Conservation (phyloP, 2,888 invertebrate species). For the Thecocarcelia acutangulata region DNA sequence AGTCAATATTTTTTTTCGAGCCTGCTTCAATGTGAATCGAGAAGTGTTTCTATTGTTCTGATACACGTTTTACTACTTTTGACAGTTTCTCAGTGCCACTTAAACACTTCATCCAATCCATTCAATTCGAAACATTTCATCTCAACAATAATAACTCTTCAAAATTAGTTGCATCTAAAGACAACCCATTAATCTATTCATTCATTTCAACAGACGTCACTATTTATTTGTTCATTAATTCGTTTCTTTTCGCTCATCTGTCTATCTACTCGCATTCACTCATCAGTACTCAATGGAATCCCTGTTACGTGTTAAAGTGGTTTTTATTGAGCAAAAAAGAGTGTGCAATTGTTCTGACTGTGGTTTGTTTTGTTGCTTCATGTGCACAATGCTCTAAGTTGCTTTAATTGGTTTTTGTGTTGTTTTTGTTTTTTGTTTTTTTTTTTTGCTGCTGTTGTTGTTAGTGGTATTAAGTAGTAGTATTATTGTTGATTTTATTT, state of each 20-base stretch:
- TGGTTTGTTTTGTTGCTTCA: constrained; percentile 33
- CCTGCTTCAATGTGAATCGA: too few species aligned
- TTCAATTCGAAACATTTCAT: constrained; percentile 31
- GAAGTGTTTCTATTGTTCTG: constrained; percentile 53
- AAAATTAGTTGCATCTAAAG: constrained; percentile 52
- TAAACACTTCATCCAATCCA: constrained; percentile 41
- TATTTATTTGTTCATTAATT: constrained; percentile 56
- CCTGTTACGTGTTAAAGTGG: constrained; percentile 66
- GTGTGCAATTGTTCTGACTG: constrained; percentile 31
- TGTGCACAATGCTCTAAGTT: constrained; percentile 31
- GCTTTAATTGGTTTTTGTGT: constrained; percentile 8
- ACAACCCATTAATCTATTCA: constrained; percentile 24
- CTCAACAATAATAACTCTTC: constrained; percentile 56
- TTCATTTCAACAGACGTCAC: constrained; percentile 63
- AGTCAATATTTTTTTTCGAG: too few species aligned
- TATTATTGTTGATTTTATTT: constrained; percentile 66
- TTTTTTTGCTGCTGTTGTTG: too few species aligned
- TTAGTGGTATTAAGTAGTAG: constrained; percentile 29
- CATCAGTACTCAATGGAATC: constrained; percentile 36
- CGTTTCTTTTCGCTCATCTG: constrained; percentile 28
- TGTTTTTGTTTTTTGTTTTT: constrained; percentile 37
- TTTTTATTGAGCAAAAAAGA: constrained; percentile 40
- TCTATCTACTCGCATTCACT: constrained; percentile 13
- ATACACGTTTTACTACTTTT: constrained; percentile 67
- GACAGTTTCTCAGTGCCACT: constrained; percentile 54